Percentiles rank a stretch among this genome's conserved stretches.
Conservation (phyloP, 2,113 vertebrate genomes). For the Emberiza fucata region DNA sequence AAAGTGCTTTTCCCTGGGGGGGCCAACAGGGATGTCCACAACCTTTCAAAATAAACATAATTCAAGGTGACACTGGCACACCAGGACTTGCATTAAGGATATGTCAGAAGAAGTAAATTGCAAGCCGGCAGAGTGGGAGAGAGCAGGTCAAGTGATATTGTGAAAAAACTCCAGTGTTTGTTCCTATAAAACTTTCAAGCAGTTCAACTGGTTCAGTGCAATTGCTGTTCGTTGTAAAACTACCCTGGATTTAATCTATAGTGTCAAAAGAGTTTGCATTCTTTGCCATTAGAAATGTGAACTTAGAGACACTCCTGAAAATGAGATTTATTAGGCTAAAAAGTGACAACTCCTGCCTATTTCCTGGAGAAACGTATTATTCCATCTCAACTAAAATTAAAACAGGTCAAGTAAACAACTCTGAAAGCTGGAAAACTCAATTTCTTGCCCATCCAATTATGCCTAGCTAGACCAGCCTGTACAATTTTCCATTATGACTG, state of each 20-base stretch:
- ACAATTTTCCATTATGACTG: conserved; percentile 71
- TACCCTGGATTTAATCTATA: background rate
- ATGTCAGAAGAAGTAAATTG: conserved; percentile 32
- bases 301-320: background rate
- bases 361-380: background rate
- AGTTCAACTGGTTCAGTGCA: background rate
- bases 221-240: background rate
- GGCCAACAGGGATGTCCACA: background rate
- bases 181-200: conserved; percentile 3
- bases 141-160: background rate
- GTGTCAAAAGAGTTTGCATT: background rate
- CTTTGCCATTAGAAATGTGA: background rate
- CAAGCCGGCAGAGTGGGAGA: background rate
- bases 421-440: conserved; percentile 60
- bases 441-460: conserved; percentile 71
- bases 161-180: background rate
- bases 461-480: conserved; percentile 62
- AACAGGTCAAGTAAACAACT: conserved; percentile 50
- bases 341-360: background rate
- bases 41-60: conserved; percentile 50
- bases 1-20: background rate
- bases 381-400: conserved; percentile 38
- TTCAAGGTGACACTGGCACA: conserved; percentile 45
- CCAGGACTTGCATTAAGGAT: conserved; percentile 26
- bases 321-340: conserved; percentile 29